Conservation (phyloP, 2,113 vertebrate genomes). For the Neolamprologus devosi region DNA sequence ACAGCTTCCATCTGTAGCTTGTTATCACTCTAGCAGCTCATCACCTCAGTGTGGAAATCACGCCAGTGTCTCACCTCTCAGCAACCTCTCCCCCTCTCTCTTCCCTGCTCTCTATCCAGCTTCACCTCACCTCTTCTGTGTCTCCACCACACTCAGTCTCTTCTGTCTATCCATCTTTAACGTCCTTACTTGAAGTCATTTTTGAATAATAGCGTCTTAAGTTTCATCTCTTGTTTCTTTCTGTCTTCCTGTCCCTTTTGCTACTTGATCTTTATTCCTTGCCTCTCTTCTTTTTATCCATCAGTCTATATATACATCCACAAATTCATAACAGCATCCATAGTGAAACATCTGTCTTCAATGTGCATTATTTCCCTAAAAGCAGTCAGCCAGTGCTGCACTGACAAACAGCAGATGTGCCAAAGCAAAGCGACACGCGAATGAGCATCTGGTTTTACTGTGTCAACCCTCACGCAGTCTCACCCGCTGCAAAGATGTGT, state of each 20-base stretch:
- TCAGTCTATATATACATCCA: not conserved
- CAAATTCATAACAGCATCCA: not conserved
- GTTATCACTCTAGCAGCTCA: constrained; percentile 44
- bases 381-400: not conserved
- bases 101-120: constrained; percentile 7
- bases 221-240: constrained; percentile 8
- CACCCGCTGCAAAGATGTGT: not conserved
- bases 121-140: not conserved
- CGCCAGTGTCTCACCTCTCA: constrained; percentile 19
- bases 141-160: not conserved
- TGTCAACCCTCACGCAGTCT: constrained; percentile 5
- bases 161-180: not conserved
- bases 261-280: not conserved
- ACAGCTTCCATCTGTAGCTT: constrained; percentile 51
- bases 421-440: constrained; percentile 26
- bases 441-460: constrained; percentile 48
- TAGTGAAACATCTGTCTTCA: constrained; percentile 49
- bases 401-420: constrained; percentile 30
- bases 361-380: constrained; percentile 13
- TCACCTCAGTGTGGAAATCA: constrained; percentile 19
- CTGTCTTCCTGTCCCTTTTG: not conserved
- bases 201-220: not conserved
- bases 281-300: not conserved
- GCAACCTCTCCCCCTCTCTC: not conserved
- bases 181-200: not conserved